A percentile compares a stretch with the other conserved stretches of the same genome.
Conservation (phyloP, 2,797 vertebrate genomes). For the Pogoniulus pusillus region DNA sequence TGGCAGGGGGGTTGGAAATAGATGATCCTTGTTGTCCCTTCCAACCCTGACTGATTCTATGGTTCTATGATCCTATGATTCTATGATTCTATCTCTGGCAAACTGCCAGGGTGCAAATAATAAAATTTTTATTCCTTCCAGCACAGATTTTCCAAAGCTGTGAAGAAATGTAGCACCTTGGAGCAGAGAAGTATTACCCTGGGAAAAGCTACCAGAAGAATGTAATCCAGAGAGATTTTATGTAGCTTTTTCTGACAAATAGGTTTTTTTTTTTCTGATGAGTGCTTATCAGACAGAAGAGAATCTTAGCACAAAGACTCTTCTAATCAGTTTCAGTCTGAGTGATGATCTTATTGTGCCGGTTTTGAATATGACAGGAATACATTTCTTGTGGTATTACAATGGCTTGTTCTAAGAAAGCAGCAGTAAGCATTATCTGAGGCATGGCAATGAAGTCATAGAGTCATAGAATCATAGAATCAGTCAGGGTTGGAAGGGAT, state of each 20-base stretch:
- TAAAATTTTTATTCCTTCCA: neutral
- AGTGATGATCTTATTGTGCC: neutral
- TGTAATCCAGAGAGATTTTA: neutral
- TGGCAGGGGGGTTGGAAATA: no score
- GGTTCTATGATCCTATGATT: no score
- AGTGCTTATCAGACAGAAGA: neutral
- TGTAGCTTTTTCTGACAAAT: neutral
- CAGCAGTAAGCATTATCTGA: neutral
- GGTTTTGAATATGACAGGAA: neutral
- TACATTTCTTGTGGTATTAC: neutral
- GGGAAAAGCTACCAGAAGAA: neutral
- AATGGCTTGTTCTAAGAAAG: neutral
- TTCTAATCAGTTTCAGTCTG: neutral
- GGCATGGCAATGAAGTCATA: slow-evolving; percentile 11
- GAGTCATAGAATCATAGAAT: no score
- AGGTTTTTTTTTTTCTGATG: neutral
- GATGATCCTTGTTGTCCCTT: no score
- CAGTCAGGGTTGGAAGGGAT: no score
- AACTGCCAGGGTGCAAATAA: neutral
- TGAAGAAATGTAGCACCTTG: neutral
- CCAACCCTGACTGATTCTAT: no score
- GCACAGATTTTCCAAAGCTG: neutral
- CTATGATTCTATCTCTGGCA: no score
- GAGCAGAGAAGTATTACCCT: neutral
- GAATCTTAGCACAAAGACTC: neutral